phyloP scores from a whole-genome alignment of 2,797 vertebrate genomes.

The Muraenolepis orangiensis region DNA sequence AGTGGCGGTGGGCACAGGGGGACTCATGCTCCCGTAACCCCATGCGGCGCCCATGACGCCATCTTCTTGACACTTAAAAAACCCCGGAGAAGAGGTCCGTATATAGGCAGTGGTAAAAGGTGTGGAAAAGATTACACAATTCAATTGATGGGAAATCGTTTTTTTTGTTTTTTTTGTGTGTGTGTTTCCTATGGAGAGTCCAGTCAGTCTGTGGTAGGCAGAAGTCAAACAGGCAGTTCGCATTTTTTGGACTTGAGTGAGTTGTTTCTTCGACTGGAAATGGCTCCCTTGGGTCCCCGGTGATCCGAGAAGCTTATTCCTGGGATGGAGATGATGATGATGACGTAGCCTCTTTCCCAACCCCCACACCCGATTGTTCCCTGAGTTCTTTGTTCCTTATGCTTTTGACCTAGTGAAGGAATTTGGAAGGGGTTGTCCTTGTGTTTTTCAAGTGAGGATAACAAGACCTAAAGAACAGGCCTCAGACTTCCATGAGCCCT shows the following conservation, averaged over 20 bases:
- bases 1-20: conserved; percentile 11
- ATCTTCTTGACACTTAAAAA: conserved; percentile 29
- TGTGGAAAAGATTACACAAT: conserved; percentile 23
- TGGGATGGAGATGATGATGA: conserved; percentile 21
- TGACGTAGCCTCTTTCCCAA: conserved; percentile 9
- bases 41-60: conserved; percentile 27
- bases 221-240: conserved; percentile 9
- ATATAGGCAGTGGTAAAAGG: conserved; percentile 32
- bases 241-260: not conserved
- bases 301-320: conserved; percentile 19
- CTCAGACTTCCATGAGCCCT: conserved; percentile 35
- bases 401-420: conserved; percentile 24
- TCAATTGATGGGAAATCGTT: conserved; percentile 13
- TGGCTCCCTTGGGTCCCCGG: conserved; percentile 22
- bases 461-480: conserved; percentile 19
- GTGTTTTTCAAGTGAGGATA: conserved; percentile 21
- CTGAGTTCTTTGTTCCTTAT: conserved; percentile 9
- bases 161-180: conserved; percentile 7
- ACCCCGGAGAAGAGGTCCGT: too few species aligned
- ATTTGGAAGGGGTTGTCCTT: not conserved
- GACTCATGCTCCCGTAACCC: conserved; percentile 16
- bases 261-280: conserved; percentile 30
- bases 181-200: conserved; percentile 17
- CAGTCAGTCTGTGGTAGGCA: conserved; percentile 22
- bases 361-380: conserved; percentile 17